Evolutionary conservation across 2,113 vertebrate species (phyloP), one percentile per base, ranked within the genome.

Genomic region (Chrysemys picta): DNA sequence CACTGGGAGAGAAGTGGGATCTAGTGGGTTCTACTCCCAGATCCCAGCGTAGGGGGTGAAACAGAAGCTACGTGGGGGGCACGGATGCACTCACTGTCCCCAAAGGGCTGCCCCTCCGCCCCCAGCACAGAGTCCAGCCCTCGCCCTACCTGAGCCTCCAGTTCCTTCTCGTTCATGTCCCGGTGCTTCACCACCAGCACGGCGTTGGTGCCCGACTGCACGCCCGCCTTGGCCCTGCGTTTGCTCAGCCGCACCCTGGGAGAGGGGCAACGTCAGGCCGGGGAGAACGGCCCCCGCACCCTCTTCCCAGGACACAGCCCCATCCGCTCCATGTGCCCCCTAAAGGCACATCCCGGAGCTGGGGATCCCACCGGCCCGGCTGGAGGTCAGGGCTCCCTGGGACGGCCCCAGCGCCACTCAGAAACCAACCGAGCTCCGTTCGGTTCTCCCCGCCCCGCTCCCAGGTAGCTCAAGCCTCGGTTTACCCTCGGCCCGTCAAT

Each of bases 91-190:
- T 69, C 8, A 62, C 13, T 6, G 3, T 16, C 4, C 13, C 27
- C 19, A 24, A 13, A 8, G 19, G 5, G 4, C 11, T 59, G 6
- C 42, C 47, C 78, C 62, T 42, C 90, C 2, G 6, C 52, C 75
- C 21, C 54, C 38, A 56, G 24, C 38, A 3, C 42, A 69, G 62
- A n/a, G 62, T n/a, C 8, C 24, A 8, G 9, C 49, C 14, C 45
- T 78, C 31, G 38, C 45, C 25, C 1, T 91, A 99, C 99, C 99
- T 99, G 99, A 8, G 99, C 99, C 95, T 99, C 99, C 53, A 99
- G 95, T 87, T 99, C 99, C 89, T 99, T 99, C 97, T 99, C 99
- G 7, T 99, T 99, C 99, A 99, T 99, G 62, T 99, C 99, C 91
- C 99, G 98, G 98, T 99, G 99, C 96, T 99, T 99, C 95, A 99